A percentile compares a stretch with the other conserved stretches of the same genome.
These are phyloP conservation scores for Epinephelus malabaricus DNA, from an alignment of 2,797 vertebrate species.

Conservation along the genomic window DNA sequence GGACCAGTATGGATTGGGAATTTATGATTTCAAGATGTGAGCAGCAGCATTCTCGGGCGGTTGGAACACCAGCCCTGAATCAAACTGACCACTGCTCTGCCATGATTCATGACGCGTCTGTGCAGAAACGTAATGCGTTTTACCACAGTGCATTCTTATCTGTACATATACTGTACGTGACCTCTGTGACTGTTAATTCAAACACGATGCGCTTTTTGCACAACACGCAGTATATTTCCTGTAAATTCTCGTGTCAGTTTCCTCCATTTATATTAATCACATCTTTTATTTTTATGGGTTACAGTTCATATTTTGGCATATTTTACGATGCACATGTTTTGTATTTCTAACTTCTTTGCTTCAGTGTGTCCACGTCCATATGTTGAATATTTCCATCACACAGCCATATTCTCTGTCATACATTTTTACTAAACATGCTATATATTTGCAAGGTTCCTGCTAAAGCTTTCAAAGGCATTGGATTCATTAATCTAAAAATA, in stretches of 20 bases:
- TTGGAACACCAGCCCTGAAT: constrained; percentile 57
- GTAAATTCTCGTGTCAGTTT: constrained; percentile 17
- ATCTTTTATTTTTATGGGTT: constrained; percentile 22
- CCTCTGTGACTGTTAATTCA: constrained; percentile 50
- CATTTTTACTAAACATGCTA: background rate
- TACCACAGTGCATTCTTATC: constrained; percentile 66
- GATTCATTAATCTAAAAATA: too few species aligned
- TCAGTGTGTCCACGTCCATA: background rate
- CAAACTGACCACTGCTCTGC: constrained; percentile 63
- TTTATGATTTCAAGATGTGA: constrained; percentile 81
- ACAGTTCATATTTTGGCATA: constrained; percentile 11
- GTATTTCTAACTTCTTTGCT: constrained; percentile 1
- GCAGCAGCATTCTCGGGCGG: constrained; percentile 46
- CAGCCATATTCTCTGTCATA: background rate
- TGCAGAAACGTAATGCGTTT: constrained; percentile 47
- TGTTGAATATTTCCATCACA: background rate
- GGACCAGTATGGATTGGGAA: constrained; percentile 55
- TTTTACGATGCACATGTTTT: constrained; percentile 19
- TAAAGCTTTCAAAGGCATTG: too few species aligned
- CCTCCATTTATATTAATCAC: constrained; percentile 26
- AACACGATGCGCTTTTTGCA: constrained; percentile 39
- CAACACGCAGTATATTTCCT: constrained; percentile 28
- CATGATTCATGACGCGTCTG: constrained; percentile 66
- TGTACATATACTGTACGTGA: constrained; percentile 21
- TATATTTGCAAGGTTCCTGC: too few species aligned